Percentiles rank a stretch among this genome's conserved stretches.
Evolutionary conservation across 2,797 vertebrate genomes (phyloP).

Genomic region (Amblyraja radiata): DNA sequence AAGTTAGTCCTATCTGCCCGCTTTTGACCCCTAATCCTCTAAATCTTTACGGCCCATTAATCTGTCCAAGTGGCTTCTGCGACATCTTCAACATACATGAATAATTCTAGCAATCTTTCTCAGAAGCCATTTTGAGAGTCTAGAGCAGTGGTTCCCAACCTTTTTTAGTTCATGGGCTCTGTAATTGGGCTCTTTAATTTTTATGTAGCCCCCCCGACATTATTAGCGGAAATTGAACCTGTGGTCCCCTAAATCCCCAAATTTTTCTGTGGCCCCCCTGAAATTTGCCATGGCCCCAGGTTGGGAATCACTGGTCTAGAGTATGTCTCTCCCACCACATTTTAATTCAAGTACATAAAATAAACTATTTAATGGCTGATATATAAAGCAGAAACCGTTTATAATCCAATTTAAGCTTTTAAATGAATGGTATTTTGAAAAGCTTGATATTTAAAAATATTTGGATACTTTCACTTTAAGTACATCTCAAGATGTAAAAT

Average conservation of each 20-base stretch:
- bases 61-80: too few relatives aligned
- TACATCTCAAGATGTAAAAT: neutral
- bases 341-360: neutral
- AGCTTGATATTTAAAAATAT: neutral
- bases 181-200: too few relatives aligned
- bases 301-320: neutral
- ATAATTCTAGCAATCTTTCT: neutral
- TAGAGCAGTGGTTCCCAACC: too few relatives aligned
- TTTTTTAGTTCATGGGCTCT: too few relatives aligned
- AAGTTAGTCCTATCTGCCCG: too few relatives aligned
- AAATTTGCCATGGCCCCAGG: too few relatives aligned
- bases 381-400: neutral
- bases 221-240: too few relatives aligned
- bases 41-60: too few relatives aligned
- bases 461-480: conserved; percentile 4
- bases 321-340: neutral
- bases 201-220: too few relatives aligned
- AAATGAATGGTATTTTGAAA: neutral
- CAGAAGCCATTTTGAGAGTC: neutral
- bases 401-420: neutral
- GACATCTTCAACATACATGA: neutral
- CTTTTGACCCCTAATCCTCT: too few relatives aligned
- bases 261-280: too few relatives aligned
- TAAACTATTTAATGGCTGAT: neutral
- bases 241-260: too few relatives aligned